These are phyloP conservation scores for Pseudobourletiella spinata DNA, from an alignment of 1,140 invertebrate species.

Conservation along the genomic window DNA sequence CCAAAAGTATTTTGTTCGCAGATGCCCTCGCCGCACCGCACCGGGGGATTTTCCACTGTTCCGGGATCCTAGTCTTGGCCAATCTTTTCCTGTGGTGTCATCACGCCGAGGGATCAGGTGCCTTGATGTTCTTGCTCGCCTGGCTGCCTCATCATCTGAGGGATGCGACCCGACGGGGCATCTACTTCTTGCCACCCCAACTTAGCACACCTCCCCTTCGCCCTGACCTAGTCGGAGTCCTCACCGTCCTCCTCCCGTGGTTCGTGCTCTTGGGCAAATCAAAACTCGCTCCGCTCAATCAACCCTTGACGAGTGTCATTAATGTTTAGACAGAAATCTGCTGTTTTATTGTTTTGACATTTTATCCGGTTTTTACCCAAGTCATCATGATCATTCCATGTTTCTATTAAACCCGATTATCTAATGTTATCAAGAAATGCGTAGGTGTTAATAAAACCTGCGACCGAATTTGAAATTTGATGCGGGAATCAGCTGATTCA, in stretches of 20 bases:
- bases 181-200: constrained; percentile 25
- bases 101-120: too few relatives aligned
- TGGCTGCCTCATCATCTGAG: constrained; percentile 33
- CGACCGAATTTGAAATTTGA: too few relatives aligned
- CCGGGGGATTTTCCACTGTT: constrained; percentile 30
- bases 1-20: constrained; percentile 10
- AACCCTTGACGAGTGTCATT: neutral
- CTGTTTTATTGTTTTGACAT: too few relatives aligned
- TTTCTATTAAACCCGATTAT: too few relatives aligned
- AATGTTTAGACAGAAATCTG: constrained; percentile 2
- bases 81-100: constrained; percentile 13
- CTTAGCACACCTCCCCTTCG: constrained; percentile 18
- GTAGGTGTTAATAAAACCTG: too few relatives aligned
- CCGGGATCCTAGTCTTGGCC: constrained; percentile 20
- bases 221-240: constrained; percentile 10
- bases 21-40: constrained; percentile 21
- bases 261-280: neutral
- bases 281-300: neutral
- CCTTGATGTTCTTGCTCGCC: constrained; percentile 18
- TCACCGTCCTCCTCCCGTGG: constrained; percentile 23
- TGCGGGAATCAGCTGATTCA: too few relatives aligned
- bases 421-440: too few relatives aligned
- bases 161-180: constrained; percentile 26
- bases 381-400: too few relatives aligned
- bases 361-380: too few relatives aligned